phyloP scores from a whole-genome alignment of 2,113 vertebrate species.

The Arvicanthis niloticus region DNA sequence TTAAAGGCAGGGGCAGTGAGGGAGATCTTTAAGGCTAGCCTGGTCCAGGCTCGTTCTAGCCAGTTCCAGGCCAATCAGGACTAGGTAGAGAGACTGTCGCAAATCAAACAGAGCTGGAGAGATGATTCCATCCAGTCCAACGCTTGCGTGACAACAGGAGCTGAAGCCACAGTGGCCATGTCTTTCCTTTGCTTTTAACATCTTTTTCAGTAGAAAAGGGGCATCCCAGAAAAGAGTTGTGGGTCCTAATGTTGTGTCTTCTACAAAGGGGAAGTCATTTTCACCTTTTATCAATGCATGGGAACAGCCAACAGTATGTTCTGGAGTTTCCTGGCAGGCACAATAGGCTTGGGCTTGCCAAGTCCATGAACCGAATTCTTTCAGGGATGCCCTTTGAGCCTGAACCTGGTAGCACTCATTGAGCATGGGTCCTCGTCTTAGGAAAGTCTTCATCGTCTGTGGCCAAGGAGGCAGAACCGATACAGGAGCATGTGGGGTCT shows the following conservation, averaged over 20 bases:
- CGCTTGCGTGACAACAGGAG: not conserved
- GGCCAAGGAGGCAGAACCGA: slow-evolving; percentile 84
- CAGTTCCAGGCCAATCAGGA: not conserved
- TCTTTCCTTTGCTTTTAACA: not conserved
- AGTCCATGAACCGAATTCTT: slow-evolving; percentile 30
- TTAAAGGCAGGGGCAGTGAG: not conserved
- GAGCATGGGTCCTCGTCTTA: slow-evolving; percentile 78
- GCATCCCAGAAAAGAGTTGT: not conserved
- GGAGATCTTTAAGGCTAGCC: not conserved
- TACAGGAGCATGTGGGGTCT: slow-evolving; percentile 82
- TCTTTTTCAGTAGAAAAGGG: slow-evolving; percentile 40
- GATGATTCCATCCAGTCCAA: not conserved
- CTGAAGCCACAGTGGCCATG: not conserved
- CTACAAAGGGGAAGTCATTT: slow-evolving; percentile 36
- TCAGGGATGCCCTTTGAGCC: slow-evolving; percentile 70
- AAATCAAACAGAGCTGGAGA: not conserved
- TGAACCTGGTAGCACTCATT: slow-evolving; percentile 70
- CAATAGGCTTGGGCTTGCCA: not conserved
- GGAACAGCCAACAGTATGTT: not conserved
- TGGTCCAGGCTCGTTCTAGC: not conserved
- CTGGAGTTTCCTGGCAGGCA: slow-evolving; percentile 18
- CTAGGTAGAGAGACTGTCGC: not conserved
- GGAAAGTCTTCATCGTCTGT: slow-evolving; percentile 83
- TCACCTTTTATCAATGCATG: slow-evolving; percentile 34
- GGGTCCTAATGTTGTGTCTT: slow-evolving; percentile 15